Evolutionary conservation across 2,113 vertebrate genomes (phyloP).

Genomic region (Stercorarius parasiticus): DNA sequence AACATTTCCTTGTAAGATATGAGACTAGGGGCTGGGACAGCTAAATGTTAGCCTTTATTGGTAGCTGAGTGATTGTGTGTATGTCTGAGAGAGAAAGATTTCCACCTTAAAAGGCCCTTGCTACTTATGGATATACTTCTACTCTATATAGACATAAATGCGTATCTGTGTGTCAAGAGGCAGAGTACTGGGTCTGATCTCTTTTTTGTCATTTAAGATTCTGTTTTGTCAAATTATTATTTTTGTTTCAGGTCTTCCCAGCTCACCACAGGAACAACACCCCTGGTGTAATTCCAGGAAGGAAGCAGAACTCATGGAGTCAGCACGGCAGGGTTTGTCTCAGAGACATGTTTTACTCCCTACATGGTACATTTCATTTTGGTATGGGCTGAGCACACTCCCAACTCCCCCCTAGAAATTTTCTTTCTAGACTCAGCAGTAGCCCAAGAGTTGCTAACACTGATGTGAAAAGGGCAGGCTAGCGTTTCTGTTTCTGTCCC

Average conservation of each 20-base stretch:
- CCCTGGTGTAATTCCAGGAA: conserved; percentile 29
- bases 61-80: conserved; percentile 1
- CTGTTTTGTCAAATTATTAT: background rate
- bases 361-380: conserved; percentile 22
- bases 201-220: background rate
- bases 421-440: background rate
- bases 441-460: background rate
- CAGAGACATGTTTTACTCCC: conserved; percentile 7
- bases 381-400: background rate
- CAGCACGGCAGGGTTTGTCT: background rate
- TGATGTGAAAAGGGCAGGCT: background rate
- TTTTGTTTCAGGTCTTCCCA: conserved; percentile 6
- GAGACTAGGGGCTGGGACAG: background rate
- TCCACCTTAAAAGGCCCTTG: conserved; percentile 52
- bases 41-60: conserved; percentile 50
- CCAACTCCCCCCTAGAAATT: background rate
- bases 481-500: background rate
- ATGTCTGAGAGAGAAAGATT: background rate
- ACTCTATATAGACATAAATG: conserved; percentile 18
- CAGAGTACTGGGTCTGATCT: background rate
- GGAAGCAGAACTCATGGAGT: conserved; percentile 11
- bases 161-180: background rate
- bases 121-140: background rate
- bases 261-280: background rate
- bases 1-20: conserved; percentile 64